Evolutionary conservation across 2,888 invertebrate species (phyloP).

Genomic region (Acleris holmiana): DNA sequence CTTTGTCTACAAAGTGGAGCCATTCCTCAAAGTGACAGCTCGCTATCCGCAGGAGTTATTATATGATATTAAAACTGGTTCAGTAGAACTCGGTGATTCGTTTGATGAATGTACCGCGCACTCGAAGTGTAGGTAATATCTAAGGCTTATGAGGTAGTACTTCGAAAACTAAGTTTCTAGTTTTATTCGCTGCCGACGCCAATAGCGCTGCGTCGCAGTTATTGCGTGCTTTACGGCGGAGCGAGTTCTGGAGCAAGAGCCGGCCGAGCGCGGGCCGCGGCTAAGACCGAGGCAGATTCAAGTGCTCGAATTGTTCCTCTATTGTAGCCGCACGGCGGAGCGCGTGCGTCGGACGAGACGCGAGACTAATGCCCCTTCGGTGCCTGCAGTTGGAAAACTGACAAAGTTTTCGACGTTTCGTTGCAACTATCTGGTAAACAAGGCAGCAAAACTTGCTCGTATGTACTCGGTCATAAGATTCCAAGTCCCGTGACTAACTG

Average conservation of each 20-base stretch:
- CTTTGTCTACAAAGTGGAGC: slow-evolving; percentile 30
- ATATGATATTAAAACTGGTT: slow-evolving; percentile 20
- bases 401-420: slow-evolving; percentile 26
- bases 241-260: slow-evolving; percentile 48
- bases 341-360: neutral
- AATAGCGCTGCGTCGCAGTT: neutral
- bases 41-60: slow-evolving; percentile 5
- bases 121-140: neutral
- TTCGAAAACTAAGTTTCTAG: neutral
- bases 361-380: slow-evolving; percentile 5
- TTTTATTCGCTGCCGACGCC: neutral
- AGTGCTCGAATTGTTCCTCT: slow-evolving; percentile 19
- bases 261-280: slow-evolving; percentile 44
- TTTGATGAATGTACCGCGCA: slow-evolving; percentile 1
- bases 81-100: slow-evolving; percentile 8
- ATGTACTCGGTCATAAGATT: slow-evolving; percentile 37
- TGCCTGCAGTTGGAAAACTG: slow-evolving; percentile 31
- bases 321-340: no score
- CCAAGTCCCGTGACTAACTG: slow-evolving; percentile 33
- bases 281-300: slow-evolving; percentile 34
- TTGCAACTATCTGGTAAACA: slow-evolving; percentile 21
- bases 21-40: slow-evolving; percentile 17
- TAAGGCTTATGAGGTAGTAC: neutral
- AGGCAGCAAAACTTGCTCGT: slow-evolving; percentile 2
- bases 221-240: slow-evolving; percentile 6